These are phyloP conservation scores for Ifrita kowaldi DNA, from an alignment of 2,113 vertebrate genomes.

Conservation along the genomic window DNA sequence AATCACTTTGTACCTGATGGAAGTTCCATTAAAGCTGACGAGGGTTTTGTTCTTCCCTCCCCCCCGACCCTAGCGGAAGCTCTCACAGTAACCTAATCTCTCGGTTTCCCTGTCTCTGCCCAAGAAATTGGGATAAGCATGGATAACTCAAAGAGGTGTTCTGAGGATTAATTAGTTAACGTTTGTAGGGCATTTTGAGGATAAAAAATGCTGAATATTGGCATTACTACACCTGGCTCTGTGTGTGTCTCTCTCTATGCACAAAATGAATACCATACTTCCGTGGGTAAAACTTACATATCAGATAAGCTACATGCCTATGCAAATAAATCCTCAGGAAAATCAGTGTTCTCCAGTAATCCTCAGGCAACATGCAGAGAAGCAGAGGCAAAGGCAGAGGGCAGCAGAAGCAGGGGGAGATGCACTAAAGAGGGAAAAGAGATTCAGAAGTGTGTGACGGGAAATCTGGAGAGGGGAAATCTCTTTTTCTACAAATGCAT, in stretches of 20 bases:
- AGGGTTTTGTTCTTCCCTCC: background rate
- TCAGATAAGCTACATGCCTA: background rate
- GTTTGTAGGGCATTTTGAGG: background rate
- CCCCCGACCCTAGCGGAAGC: background rate
- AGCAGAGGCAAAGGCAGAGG: constrained; percentile 36
- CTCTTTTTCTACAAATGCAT: background rate
- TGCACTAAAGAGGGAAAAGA: background rate
- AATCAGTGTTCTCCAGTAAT: background rate
- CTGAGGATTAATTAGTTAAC: background rate
- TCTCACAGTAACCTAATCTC: background rate
- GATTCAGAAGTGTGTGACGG: background rate
- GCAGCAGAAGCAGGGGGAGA: constrained; percentile 33
- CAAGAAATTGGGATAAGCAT: background rate
- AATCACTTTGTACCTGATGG: background rate
- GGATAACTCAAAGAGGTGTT: background rate
- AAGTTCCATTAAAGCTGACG: background rate
- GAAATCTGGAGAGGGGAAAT: background rate
- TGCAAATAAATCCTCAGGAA: background rate
- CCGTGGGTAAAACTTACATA: background rate
- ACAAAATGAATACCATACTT: background rate
- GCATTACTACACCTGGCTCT: background rate
- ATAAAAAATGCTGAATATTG: background rate
- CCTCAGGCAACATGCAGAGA: background rate
- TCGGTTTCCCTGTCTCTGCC: background rate
- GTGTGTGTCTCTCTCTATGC: background rate